A percentile compares a stretch with the other conserved stretches of the same genome.
Conservation (phyloP, 2,888 invertebrate genomes). For the Pogonocherus hispidulus region DNA sequence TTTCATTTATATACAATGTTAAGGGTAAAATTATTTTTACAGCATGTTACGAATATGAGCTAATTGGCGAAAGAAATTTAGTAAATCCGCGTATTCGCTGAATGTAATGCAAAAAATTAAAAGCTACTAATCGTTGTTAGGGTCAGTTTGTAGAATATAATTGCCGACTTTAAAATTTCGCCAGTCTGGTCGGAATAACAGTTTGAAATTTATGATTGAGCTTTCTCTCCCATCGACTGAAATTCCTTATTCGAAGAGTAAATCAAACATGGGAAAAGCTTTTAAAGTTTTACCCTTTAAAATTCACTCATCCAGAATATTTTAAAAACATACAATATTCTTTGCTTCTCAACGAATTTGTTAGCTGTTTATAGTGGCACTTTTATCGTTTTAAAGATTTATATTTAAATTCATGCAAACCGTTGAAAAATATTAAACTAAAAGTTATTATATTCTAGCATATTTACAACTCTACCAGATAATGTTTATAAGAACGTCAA, state of each 20-base stretch:
- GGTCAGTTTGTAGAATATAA: too few relatives aligned
- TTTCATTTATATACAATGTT: too few relatives aligned
- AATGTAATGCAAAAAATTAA: too few relatives aligned
- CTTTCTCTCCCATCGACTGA: not conserved
- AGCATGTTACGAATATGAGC: too few relatives aligned
- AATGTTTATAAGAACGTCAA: too few relatives aligned
- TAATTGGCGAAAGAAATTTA: too few relatives aligned
- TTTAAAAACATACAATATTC: constrained; percentile 4
- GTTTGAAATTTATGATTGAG: constrained; percentile 2
- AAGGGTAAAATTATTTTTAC: too few relatives aligned
- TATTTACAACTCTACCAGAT: too few relatives aligned
- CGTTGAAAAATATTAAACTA: not conserved
- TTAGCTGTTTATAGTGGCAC: not conserved
- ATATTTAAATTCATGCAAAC: not conserved
- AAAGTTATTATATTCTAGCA: not conserved
- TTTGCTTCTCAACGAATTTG: not conserved
- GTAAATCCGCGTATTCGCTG: too few relatives aligned
- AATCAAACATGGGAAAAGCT: constrained; percentile 6
- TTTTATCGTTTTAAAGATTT: not conserved
- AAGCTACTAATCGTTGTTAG: too few relatives aligned
- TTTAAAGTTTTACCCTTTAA: constrained; percentile 4
- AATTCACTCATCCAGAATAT: not conserved
- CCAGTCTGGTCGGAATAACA: not conserved
- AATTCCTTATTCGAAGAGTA: not conserved
- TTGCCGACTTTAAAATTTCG: not conserved